phyloP scores from a whole-genome alignment of 2,113 vertebrate species.

The Erythrocercus mccallii region DNA sequence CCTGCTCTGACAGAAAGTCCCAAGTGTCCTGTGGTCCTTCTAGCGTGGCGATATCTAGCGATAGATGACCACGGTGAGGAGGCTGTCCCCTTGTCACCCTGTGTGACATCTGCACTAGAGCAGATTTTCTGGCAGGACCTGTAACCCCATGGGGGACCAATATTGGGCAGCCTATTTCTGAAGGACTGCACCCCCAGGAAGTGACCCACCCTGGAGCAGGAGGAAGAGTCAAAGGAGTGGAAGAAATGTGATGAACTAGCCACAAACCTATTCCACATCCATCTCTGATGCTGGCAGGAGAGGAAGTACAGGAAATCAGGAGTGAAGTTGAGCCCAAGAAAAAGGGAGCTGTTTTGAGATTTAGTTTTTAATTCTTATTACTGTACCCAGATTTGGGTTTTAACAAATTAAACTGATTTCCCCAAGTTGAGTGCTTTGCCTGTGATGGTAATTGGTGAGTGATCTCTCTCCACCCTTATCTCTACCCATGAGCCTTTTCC shows the following conservation, averaged over 20 bases:
- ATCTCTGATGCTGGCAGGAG: too few relatives aligned
- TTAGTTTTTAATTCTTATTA: background rate
- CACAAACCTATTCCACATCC: background rate
- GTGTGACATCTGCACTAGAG: background rate
- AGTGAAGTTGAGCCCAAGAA: background rate
- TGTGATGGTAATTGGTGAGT: background rate
- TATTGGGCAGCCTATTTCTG: background rate
- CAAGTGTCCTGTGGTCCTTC: too few relatives aligned
- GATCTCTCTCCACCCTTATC: background rate
- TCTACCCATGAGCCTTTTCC: background rate
- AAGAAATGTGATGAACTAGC: background rate
- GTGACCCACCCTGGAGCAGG: background rate
- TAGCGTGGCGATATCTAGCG: too few relatives aligned
- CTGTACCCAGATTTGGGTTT: background rate
- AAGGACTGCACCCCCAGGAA: background rate
- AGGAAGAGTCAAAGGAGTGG: background rate
- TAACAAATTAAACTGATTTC: background rate
- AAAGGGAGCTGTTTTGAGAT: background rate
- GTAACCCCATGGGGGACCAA: too few relatives aligned
- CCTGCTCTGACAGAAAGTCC: too few relatives aligned
- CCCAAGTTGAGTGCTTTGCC: accelerated
- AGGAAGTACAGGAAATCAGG: background rate
- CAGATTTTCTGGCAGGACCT: background rate
- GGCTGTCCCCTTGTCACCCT: background rate
- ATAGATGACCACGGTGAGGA: accelerated